A percentile compares a stretch with the other conserved stretches of the same genome.
phyloP scores from a whole-genome alignment of 2,113 vertebrate genomes.

The Ellobius talpinus region DNA sequence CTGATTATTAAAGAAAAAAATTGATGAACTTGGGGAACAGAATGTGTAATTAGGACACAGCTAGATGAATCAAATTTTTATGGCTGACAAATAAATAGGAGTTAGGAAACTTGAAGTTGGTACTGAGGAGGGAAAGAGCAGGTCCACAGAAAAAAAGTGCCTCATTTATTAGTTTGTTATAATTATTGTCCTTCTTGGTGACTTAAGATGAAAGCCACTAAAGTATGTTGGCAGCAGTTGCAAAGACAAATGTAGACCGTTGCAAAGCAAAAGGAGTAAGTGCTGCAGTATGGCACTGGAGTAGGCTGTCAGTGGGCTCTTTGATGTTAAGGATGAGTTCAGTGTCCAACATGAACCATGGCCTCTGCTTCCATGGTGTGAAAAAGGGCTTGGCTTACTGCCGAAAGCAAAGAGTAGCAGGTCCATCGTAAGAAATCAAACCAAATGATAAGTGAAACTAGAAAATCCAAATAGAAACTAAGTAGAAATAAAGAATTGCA shows the following conservation, averaged over 20 bases:
- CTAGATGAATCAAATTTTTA: conserved; percentile 54
- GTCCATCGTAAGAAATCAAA: not conserved
- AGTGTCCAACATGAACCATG: not conserved
- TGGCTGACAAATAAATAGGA: conserved; percentile 1
- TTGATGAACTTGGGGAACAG: not conserved
- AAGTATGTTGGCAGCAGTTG: conserved; percentile 8
- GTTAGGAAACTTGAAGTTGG: conserved; percentile 29
- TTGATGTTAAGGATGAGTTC: not conserved
- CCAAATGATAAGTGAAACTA: not conserved
- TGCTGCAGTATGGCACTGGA: conserved; percentile 24
- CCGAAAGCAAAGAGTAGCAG: not conserved
- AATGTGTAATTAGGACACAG: conserved; percentile 42
- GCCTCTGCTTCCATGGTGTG: not conserved
- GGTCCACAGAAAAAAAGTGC: not conserved
- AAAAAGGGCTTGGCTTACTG: not conserved
- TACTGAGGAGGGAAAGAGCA: conserved; percentile 23
- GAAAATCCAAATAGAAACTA: conserved; percentile 31
- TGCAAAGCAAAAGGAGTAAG: conserved; percentile 38
- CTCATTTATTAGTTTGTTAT: conserved; percentile 21
- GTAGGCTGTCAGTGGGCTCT: not conserved
- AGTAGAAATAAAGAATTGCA: conserved; percentile 21
- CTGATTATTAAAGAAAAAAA: not conserved
- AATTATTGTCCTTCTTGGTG: not conserved
- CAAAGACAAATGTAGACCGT: not conserved
- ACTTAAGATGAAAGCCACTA: not conserved